phyloP scores from a whole-genome alignment of 1,140 invertebrate species.

The Drosophila baimaii region DNA sequence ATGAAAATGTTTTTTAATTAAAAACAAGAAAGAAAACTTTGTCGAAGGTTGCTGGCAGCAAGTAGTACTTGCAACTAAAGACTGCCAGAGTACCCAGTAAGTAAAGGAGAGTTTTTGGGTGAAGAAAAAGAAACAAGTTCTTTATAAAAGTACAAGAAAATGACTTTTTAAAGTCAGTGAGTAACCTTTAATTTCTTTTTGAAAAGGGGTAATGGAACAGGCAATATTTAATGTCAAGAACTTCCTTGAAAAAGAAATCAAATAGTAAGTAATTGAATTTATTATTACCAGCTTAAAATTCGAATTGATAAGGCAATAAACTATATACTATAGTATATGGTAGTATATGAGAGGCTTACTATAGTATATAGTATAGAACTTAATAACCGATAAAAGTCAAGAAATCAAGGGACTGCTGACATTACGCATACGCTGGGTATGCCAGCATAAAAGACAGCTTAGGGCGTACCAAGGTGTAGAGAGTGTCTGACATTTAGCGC shows the following conservation, averaged over 20 bases:
- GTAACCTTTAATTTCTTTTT: neutral
- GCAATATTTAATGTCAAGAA: too few relatives aligned
- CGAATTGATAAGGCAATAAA: neutral
- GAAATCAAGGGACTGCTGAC: neutral
- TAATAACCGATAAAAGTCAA: neutral
- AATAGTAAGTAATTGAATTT: too few relatives aligned
- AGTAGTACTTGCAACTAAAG: neutral
- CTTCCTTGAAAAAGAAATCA: too few relatives aligned
- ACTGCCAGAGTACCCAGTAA: conserved; percentile 1
- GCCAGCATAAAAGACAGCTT: conserved; percentile 31
- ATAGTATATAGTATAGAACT: neutral
- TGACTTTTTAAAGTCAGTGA: too few relatives aligned
- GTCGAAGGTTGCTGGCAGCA: conserved; percentile 3
- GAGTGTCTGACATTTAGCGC: conserved; percentile 51
- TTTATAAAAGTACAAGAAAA: neutral
- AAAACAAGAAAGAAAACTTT: conserved; percentile 54
- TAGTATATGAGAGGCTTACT: too few relatives aligned
- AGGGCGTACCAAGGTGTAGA: conserved; percentile 24
- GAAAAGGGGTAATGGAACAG: neutral
- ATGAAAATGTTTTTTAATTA: conserved; percentile 62
- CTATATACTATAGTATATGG: neutral
- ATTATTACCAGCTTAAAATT: neutral
- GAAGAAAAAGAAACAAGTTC: neutral
- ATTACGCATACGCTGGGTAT: conserved; percentile 27
- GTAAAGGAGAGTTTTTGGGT: neutral